Base-by-base conservation (phyloP, 2,797 vertebrate genomes). In the Falco columbarius region DNA sequence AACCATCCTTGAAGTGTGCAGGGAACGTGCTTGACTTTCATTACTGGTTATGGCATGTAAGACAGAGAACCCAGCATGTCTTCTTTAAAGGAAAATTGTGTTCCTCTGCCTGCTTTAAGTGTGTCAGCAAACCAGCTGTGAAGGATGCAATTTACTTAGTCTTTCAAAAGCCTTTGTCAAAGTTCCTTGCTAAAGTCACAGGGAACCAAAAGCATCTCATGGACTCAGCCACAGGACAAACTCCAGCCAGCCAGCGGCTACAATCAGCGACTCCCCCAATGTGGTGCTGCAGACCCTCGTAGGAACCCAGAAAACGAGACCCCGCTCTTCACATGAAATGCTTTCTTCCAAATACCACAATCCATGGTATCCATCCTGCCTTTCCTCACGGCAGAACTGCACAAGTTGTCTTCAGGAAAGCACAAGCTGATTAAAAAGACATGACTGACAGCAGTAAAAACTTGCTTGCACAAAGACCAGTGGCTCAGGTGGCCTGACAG, bases 131-230 rank as follows among this genome's bases (percentile, higher is more conserved):
- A 86, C 66, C 1, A 0, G 20, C 46, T 70, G 56, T 34, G 85
- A 86, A 88, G 68, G 82, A 68, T 82, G 79, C 59, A 91, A 93
- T 95, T 96, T 85, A 61, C 62, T 13, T 38, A 76, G 87, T 87
- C 89, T 91, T 96, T 96, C 85, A 96, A 80, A 95, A 95, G 77
- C 85, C 77, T 89, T 93, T 91, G 61, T 67, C 71, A 51, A 85
- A 82, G 71, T 89, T 94, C 40, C 61, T 91, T 51, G 5, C 20
- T 17, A 8, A 87, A 82, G 79, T 65, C 67, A 20, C 68, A 15
- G 81, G 52, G 70, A 75, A 49, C 47, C 7, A 5, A 38, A 66
- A 17, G 10, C 38, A 18, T 7, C 34, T 81, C 36, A 12, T 0
- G 4, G 24, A 27, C 11, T 54, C 61, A 4, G 19, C 4, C 1